A percentile compares a stretch with the other conserved stretches of the same genome.
These are phyloP conservation scores for Scaptomyza hsui DNA, from an alignment of 1,140 invertebrate genomes.

Conservation along the genomic window DNA sequence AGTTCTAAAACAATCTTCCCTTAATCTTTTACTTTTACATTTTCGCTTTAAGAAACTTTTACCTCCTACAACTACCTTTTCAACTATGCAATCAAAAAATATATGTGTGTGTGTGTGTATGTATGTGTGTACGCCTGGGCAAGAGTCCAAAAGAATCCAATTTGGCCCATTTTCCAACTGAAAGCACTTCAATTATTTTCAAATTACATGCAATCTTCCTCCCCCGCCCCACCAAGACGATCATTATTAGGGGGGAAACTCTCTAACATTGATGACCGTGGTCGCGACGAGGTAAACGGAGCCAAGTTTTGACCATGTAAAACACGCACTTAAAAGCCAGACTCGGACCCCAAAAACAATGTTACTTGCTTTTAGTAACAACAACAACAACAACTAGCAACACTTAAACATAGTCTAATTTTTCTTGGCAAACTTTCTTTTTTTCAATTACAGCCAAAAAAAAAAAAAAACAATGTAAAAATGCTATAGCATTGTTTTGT, in stretches of 20 bases:
- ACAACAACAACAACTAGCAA: slow-evolving; percentile 15
- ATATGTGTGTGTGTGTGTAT: background rate
- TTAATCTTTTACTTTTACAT: background rate
- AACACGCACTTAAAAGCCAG: slow-evolving; percentile 25
- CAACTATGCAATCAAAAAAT: background rate
- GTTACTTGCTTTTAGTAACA: slow-evolving; percentile 16
- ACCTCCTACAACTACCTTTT: background rate
- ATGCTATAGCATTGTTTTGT: slow-evolving; percentile 19
- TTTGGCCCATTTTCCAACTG: slow-evolving; percentile 19
- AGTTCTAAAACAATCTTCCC: background rate
- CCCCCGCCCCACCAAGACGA: background rate
- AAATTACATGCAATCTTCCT: slow-evolving; percentile 47
- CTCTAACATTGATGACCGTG: slow-evolving; percentile 21
- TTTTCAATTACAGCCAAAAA: slow-evolving; percentile 34
- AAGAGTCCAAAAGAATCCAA: background rate
- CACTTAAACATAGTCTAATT: slow-evolving; percentile 19
- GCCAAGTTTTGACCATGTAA: slow-evolving; percentile 35
- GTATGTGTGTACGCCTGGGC: background rate
- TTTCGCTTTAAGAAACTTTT: background rate
- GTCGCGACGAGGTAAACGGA: slow-evolving; percentile 5
- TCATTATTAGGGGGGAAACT: slow-evolving; percentile 35
- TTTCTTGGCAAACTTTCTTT: slow-evolving; percentile 46
- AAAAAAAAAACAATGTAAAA: slow-evolving; percentile 33
- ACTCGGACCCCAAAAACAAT: slow-evolving; percentile 19
- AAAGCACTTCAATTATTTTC: slow-evolving; percentile 48